Evolutionary conservation across 2,888 invertebrate genomes (phyloP), one percentile per base, ranked within the genome.

Genomic region (Seira ritae): DNA sequence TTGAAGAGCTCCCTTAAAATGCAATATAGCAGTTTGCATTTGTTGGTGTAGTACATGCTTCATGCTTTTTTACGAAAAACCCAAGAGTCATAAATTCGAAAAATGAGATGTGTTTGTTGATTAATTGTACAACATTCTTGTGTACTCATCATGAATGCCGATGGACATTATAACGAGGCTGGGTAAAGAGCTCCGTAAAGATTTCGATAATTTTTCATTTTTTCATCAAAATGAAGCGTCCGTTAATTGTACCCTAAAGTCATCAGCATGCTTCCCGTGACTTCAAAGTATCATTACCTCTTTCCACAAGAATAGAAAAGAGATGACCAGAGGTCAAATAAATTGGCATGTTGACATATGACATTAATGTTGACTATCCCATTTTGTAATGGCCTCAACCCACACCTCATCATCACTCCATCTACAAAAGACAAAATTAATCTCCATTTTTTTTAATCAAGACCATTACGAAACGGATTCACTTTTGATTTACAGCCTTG

Each of bases 341-440:
- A 60, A 60, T 60, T 60, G 60, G 60, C 60, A 60, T 60, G 60
- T 60, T 60, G 60, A 60, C 60, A 60, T 60, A 60, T 60, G 60
- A 60, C 60, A 60, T n/a, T 10, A 60, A 60, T 60, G 60, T 17
- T 60, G 60, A 60, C 8, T 60, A n/a, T 6, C 60, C 17, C 60
- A 60, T 60, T 60, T 10, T 60, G 60, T n/a, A 60, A 60, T n/a
- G n/a, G 60, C 17, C n/a, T 4, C 42, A 42, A 8, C 8, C 15
- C 60, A 60, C 60, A 60, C 60, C 60, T 60, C 60, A 15, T 60
- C 60, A 60, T n/a, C 60, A 60, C 60, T n/a, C 60, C 60, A 42
- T 60, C 12, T n/a, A 15, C 60, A n/a, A n/a, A n/a, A n/a, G n/a
- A n/a, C n/a, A n/a, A n/a, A n/a, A n/a, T n/a, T n/a, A n/a, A n/a